Conservation (phyloP, 2,888 invertebrate genomes). For the Philonicus albiceps region DNA sequence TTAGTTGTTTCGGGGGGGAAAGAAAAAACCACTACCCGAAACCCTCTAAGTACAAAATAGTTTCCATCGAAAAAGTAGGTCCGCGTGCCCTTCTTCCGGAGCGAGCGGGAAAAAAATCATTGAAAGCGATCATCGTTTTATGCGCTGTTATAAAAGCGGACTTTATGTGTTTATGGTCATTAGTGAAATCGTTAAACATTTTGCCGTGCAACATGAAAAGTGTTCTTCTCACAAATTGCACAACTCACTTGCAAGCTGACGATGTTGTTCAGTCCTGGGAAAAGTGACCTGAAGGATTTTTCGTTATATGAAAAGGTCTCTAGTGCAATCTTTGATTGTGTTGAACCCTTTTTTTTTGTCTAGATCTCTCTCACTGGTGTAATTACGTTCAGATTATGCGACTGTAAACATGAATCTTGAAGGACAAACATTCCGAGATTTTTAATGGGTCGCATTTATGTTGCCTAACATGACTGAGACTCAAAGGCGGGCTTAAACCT, state of each 20-base stretch:
- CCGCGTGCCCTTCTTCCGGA: neutral
- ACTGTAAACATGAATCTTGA: slow-evolving; percentile 31
- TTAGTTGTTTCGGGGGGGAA: neutral
- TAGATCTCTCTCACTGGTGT: neutral
- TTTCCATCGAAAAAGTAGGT: neutral
- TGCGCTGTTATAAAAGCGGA: slow-evolving; percentile 42
- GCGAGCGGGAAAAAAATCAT: neutral
- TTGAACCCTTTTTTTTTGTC: neutral
- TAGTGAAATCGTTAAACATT: slow-evolving; percentile 46
- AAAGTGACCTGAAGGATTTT: neutral
- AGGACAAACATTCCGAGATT: slow-evolving; percentile 1
- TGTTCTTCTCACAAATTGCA: slow-evolving; percentile 25
- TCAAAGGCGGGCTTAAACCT: neutral
- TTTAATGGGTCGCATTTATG: slow-evolving; percentile 13
- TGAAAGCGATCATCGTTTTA: slow-evolving; percentile 41
- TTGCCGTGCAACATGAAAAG: slow-evolving; percentile 20
- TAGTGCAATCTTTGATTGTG: neutral
- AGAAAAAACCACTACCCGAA: neutral
- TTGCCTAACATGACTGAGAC: neutral
- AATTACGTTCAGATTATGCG: neutral
- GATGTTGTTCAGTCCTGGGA: neutral
- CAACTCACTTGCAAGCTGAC: neutral
- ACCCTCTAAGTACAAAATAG: neutral
- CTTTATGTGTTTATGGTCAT: slow-evolving; percentile 47
- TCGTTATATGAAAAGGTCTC: neutral